Base-by-base conservation (phyloP, 2,888 invertebrate genomes). In the Parnassius orleans region DNA sequence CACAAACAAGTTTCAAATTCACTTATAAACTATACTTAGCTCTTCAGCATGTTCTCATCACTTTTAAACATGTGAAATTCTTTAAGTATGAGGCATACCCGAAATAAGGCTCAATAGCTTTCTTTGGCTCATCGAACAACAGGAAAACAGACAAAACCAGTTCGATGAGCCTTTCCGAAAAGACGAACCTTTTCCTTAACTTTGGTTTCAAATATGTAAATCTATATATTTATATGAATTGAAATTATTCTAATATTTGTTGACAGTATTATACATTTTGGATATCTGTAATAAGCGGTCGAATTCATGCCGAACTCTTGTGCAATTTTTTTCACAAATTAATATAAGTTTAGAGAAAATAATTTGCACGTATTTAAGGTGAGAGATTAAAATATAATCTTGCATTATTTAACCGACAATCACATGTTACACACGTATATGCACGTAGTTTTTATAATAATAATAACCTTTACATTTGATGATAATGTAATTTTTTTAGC, bases 81-180 rank as follows among this genome's bases (percentile, higher is more conserved):
- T 11, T 43, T 43, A 43, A 43, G 43, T 11, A 43, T 43, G 43
- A 43, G 11, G 11, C 43, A 11, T 11, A 2, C 11, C 43, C 43
- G 43, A 43, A 43, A 43, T 11, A 11, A 43, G 11, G 2, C 10
- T 43, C 43, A 47, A 14, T 42, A 33, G 41, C 50, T 57, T 43
- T 52, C 19, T 58, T 58, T 52, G 10, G 48, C n/a, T 52, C 44
- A 59, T 59, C 46, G 52, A 53, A 53, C 52, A 53, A 53, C 60
- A 53, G 53, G 19, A 48, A 60, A 53, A 48, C 12, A 42, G 2
- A 24, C 53, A 10, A 53, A 60, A 53, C 53, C 48, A 41, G 53
- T 53, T 60, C 53, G 41, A 19, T 44, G 52, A 58, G 33, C 33
- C 33, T 33, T 33, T 33, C 33, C 33, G 41, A 33, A 33, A 33